Percentiles rank a stretch among this genome's conserved stretches.
Evolutionary conservation across 35 echinoderm and acorn worm genomes (phyloP).

Genomic region (Chiridota heheva): DNA sequence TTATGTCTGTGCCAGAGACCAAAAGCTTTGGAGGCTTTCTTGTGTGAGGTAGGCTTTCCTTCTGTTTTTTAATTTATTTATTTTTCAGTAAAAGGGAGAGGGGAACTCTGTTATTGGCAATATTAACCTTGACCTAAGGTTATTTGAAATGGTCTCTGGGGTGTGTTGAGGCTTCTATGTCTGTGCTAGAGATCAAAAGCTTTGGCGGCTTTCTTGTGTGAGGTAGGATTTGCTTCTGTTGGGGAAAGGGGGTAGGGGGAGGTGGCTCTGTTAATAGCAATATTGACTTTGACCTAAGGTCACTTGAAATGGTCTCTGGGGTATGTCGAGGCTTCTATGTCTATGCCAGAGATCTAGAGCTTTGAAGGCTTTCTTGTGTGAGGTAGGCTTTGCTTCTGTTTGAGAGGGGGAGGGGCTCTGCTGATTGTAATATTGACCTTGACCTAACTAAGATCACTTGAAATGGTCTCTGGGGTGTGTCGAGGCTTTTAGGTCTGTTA

Average conservation of each 20-base stretch:
- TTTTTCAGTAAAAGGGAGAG: no score
- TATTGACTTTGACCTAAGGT: conserved; percentile 70
- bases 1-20: conserved; percentile 84
- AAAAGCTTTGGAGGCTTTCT: conserved; percentile 71
- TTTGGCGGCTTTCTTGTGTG: conserved; percentile 78
- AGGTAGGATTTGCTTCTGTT: no score
- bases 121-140: conserved; percentile 71
- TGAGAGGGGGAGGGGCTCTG: no score
- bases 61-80: no score
- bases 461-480: conserved; percentile 78
- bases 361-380: conserved; percentile 77
- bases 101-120: no score
- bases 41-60: conserved; percentile 91
- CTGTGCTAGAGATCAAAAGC: conserved; percentile 74
- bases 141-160: conserved; percentile 74
- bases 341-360: conserved; percentile 72
- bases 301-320: conserved; percentile 74
- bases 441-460: conserved; percentile 75
- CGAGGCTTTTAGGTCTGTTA: conserved; percentile 88
- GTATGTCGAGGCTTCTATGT: conserved; percentile 92
- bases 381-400: no score
- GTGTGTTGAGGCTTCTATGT: conserved; percentile 92
- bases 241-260: no score
- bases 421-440: no score
- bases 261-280: no score